Evolutionary conservation across 2,113 vertebrate species (phyloP), one percentile per base, ranked within the genome.

Genomic region (Nettapus auritus): DNA sequence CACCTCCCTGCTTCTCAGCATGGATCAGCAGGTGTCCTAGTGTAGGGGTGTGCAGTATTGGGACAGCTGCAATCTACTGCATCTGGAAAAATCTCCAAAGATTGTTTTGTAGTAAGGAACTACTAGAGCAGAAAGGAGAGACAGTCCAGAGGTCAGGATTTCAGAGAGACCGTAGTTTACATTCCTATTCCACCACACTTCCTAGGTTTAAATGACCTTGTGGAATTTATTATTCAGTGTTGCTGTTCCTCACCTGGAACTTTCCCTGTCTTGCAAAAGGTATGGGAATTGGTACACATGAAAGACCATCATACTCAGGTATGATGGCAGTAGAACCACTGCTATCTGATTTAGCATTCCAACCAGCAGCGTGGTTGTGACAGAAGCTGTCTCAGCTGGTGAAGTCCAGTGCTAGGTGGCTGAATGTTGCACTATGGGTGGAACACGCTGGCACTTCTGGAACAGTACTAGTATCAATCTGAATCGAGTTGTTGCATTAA

Each of bases 1-100:
- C 93, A 93, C 59, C 90, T 94, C 75, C 70, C 82, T 87, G 63
- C 90, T 88, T 93, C 92, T 87, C 87, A 78, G 86, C 74, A 89
- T 3, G 74, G 63, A 89, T 71, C 88, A 93, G 86, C 86, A 9
- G 1, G 62, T 82, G 80, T 60, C 64, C 94, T 86, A 31, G 62
- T 82, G 66, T 38, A 96, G 31, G 63, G 26, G 42, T 73, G 88
- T 91, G 84, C 82, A 78, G 71, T 28, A 52, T 55, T 55, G 73
- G 83, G 88, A 40, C 8, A 7, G 73, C 77, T 83, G 79, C 89
- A 94, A 82, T 46, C 52, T 70, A 87, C 0, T 91, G 92, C 92
- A 91, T 25, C 84, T 89, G 76, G 74, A 91, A 89, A 71, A 76
- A 60, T 50, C 73, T 86, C 89, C 64, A 94, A 70, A 91, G 91